Percentiles rank a stretch among this genome's conserved stretches.
phyloP scores from a whole-genome alignment of 2,797 vertebrate genomes.

The Paguma larvata region DNA sequence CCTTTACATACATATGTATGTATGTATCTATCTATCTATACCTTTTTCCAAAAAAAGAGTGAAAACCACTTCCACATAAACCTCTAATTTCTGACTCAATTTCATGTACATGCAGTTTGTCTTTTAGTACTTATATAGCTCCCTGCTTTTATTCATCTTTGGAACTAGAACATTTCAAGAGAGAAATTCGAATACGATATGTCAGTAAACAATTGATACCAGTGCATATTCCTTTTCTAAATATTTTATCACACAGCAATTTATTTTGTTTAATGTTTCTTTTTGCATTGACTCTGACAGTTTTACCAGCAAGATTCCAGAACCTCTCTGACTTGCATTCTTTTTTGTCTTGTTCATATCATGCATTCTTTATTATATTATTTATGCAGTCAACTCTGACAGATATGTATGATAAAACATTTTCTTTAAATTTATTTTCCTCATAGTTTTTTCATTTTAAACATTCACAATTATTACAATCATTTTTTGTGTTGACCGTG shows the following conservation, averaged over 20 bases:
- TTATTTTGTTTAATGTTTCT: conserved; percentile 77
- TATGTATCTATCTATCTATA: background rate
- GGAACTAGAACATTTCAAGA: background rate
- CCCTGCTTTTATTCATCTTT: background rate
- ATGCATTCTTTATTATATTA: conserved; percentile 69
- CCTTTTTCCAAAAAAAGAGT: background rate
- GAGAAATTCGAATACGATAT: background rate
- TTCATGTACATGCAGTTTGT: background rate
- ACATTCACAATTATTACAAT: background rate
- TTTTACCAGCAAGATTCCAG: conserved; percentile 62
- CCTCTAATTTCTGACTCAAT: background rate
- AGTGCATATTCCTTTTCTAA: conserved; percentile 49
- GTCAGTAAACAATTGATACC: conserved; percentile 34
- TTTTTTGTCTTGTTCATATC: conserved; percentile 66
- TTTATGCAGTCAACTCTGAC: conserved; percentile 74
- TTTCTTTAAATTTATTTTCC: conserved; percentile 30
- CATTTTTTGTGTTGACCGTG: background rate
- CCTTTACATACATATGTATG: background rate
- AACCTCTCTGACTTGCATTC: background rate
- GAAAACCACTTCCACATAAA: background rate
- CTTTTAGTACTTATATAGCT: background rate
- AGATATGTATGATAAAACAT: conserved; percentile 70
- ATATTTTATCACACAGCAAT: conserved; percentile 19
- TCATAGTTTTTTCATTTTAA: conserved; percentile 46
- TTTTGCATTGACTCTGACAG: conserved; percentile 49